A percentile compares a stretch with the other conserved stretches of the same genome.
phyloP scores from a whole-genome alignment of 1,140 invertebrate genomes.

The Meloidogyne chitwoodi region DNA sequence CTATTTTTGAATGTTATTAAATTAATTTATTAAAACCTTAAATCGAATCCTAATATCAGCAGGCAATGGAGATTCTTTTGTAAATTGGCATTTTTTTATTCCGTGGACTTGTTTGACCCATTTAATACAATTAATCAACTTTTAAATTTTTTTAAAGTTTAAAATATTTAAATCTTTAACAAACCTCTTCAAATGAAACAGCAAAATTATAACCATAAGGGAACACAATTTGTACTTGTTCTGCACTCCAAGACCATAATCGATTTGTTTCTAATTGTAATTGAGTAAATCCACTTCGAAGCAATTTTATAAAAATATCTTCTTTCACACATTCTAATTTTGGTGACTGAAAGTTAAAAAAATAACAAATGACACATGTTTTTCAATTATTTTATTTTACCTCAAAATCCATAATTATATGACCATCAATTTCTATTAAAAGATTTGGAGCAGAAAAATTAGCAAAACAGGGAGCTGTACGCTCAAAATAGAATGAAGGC shows the following conservation, averaged over 20 bases:
- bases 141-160: background rate
- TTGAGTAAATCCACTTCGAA: slow-evolving; percentile 29
- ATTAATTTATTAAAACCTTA: slow-evolving; percentile 65
- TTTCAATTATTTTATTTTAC: too few species aligned
- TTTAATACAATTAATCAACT: slow-evolving; percentile 75
- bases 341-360: slow-evolving; percentile 25
- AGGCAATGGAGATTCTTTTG: slow-evolving; percentile 70
- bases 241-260: slow-evolving; percentile 67
- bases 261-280: slow-evolving; percentile 43
- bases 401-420: slow-evolving; percentile 45
- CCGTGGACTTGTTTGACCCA: slow-evolving; percentile 81
- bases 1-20: slow-evolving; percentile 46
- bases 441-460: slow-evolving; percentile 35
- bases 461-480: slow-evolving; percentile 11
- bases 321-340: slow-evolving; percentile 17
- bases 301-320: slow-evolving; percentile 39
- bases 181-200: slow-evolving; percentile 79
- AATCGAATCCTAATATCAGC: slow-evolving; percentile 75
- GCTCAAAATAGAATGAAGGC: slow-evolving; percentile 40
- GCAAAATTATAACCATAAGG: slow-evolving; percentile 90
- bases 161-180: background rate
- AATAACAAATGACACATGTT: background rate
- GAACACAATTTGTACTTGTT: slow-evolving; percentile 73
- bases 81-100: slow-evolving; percentile 69
- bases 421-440: slow-evolving; percentile 43